Evolutionary conservation across 2,888 invertebrate genomes (phyloP).

Genomic region (Flabesymbios commensalis): DNA sequence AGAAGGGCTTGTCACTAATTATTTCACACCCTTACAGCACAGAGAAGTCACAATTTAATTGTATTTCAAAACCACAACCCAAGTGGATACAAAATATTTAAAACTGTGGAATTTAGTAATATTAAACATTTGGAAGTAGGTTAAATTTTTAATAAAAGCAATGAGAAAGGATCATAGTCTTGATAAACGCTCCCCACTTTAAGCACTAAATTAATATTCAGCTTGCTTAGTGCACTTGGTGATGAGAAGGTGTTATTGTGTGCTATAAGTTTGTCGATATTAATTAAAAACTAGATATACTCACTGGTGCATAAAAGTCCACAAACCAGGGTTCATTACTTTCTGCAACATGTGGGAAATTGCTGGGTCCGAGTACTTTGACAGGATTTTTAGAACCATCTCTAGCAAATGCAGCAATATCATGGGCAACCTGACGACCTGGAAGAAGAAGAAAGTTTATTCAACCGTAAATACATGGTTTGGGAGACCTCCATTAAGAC

Average conservation of each 20-base stretch:
- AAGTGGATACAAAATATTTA: not conserved
- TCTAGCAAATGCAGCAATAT: slow-evolving; percentile 68
- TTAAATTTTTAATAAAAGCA: too few relatives aligned
- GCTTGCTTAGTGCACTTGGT: too few relatives aligned
- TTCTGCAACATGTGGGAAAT: slow-evolving; percentile 63
- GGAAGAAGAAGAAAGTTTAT: slow-evolving; percentile 1
- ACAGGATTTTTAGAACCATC: slow-evolving; percentile 64
- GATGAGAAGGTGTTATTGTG: too few relatives aligned
- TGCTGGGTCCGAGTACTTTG: slow-evolving; percentile 63
- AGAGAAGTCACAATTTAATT: not conserved
- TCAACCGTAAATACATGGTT: too few relatives aligned
- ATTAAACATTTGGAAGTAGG: not conserved
- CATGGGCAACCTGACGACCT: slow-evolving; percentile 65
- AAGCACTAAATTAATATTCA: too few relatives aligned
- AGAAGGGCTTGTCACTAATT: not conserved
- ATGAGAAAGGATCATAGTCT: too few relatives aligned
- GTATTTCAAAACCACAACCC: not conserved
- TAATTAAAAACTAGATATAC: slow-evolving; percentile 38
- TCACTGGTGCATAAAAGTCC: slow-evolving; percentile 75
- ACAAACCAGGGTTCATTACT: slow-evolving; percentile 68
- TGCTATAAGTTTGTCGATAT: too few relatives aligned
- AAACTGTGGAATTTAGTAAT: not conserved
- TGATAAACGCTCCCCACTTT: too few relatives aligned
- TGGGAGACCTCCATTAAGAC: too few relatives aligned
- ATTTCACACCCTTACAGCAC: not conserved